Evolutionary conservation across 2,888 invertebrate genomes (phyloP).

Genomic region (Lordiphosa andalusiaca): DNA sequence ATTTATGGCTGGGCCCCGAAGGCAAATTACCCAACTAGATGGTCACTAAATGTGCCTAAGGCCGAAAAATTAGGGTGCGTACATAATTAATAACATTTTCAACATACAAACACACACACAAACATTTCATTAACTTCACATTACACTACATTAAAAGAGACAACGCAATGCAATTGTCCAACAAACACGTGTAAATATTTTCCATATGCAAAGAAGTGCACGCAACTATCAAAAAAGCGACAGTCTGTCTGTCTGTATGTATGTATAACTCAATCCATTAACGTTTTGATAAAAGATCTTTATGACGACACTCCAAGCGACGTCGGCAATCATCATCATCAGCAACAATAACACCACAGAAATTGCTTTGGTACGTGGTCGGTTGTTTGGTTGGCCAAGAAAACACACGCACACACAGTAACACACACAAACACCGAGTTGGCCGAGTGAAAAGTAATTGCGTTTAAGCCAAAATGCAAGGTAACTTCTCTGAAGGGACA

Average conservation of each 20-base stretch:
- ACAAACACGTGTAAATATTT: conserved; percentile 32
- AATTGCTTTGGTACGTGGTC: conserved; percentile 66
- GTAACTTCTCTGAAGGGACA: conserved; percentile 24
- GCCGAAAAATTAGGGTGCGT: conserved; percentile 56
- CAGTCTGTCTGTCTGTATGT: conserved; percentile 7
- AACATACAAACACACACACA: conserved; percentile 19
- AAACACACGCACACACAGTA: conserved; percentile 30
- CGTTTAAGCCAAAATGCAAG: conserved; percentile 68
- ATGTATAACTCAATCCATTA: conserved; percentile 75
- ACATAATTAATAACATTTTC: conserved; percentile 67
- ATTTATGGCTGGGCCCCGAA: conserved; percentile 37
- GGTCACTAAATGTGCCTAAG: conserved; percentile 13
- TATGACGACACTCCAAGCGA: conserved; percentile 76
- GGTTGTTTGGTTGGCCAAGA: conserved; percentile 32
- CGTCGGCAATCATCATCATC: conserved; percentile 70
- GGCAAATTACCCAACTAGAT: conserved; percentile 33
- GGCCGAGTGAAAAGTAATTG: conserved; percentile 69
- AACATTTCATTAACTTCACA: conserved; percentile 64
- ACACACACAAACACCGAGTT: conserved; percentile 17
- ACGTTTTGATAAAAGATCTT: conserved; percentile 76
- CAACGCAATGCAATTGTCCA: conserved; percentile 26
- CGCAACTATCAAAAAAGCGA: conserved; percentile 21
- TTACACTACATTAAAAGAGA: conserved; percentile 40
- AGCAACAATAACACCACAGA: conserved; percentile 43
- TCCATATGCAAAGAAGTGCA: conserved; percentile 36